Evolutionary conservation across 2,797 vertebrate genomes (phyloP).

Genomic region (Craterocephalus amniculus): DNA sequence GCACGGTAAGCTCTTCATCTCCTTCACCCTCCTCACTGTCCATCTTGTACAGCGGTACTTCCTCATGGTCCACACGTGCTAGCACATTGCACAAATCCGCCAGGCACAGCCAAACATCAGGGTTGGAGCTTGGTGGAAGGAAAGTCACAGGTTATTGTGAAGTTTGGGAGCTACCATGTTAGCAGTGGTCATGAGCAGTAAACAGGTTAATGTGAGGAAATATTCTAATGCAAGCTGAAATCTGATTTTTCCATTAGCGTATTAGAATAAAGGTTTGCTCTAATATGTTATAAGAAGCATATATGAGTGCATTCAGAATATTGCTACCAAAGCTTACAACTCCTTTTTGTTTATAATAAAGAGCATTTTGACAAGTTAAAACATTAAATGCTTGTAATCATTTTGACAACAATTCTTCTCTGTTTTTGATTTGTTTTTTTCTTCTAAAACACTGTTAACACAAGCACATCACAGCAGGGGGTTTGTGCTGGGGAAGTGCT

Average conservation of each 20-base stretch:
- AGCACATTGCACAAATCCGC: constrained; percentile 95
- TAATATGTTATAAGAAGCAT: too few relatives aligned
- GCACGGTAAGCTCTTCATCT: constrained; percentile 85
- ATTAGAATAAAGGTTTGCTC: too few relatives aligned
- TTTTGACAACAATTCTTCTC: too few relatives aligned
- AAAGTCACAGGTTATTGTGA: not conserved
- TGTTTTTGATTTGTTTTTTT: too few relatives aligned
- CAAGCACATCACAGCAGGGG: not conserved
- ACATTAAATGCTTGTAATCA: too few relatives aligned
- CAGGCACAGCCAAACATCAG: constrained; percentile 93
- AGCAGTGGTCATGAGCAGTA: not conserved
- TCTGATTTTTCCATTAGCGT: too few relatives aligned
- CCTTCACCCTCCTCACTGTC: constrained; percentile 84
- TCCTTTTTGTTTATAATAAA: too few relatives aligned
- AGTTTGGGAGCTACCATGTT: not conserved
- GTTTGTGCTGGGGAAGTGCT: too few relatives aligned
- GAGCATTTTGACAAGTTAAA: too few relatives aligned
- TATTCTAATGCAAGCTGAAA: not conserved
- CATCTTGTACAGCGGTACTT: constrained; percentile 93
- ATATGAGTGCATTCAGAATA: too few relatives aligned
- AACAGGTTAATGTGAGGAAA: not conserved
- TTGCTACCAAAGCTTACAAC: too few relatives aligned
- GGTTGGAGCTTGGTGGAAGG: constrained; percentile 80
- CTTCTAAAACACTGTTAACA: not conserved
- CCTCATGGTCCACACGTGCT: constrained; percentile 92